These are phyloP conservation scores for Acropternis orthonyx DNA, from an alignment of 2,797 vertebrate species.

Conservation along the genomic window DNA sequence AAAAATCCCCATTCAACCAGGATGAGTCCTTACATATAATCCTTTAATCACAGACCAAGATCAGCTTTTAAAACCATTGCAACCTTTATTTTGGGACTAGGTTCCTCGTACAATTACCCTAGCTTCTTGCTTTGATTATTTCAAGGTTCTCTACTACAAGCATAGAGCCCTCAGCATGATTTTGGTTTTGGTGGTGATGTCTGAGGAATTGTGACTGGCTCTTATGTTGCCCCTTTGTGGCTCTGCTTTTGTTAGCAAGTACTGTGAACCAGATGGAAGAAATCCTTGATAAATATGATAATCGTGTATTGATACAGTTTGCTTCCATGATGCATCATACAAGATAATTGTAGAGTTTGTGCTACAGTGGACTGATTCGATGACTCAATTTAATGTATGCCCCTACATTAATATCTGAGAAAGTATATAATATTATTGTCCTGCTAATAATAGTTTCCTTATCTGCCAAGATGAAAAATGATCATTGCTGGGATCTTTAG, in stretches of 20 bases:
- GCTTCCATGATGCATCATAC: neutral
- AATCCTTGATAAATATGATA: neutral
- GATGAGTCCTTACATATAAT: neutral
- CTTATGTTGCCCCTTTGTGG: neutral
- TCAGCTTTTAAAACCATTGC: neutral
- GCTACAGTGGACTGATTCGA: neutral
- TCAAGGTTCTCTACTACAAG: neutral
- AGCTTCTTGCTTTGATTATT: neutral
- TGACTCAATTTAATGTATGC: neutral
- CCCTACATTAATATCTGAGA: neutral
- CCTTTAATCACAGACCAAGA: neutral
- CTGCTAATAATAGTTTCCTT: neutral
- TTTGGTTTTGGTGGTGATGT: neutral
- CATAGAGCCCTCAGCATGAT: neutral
- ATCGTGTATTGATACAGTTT: neutral
- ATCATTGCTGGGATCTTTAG: neutral
- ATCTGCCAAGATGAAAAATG: neutral
- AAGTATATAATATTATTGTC: neutral
- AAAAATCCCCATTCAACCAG: neutral
- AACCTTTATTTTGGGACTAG: neutral
- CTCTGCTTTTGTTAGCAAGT: neutral
- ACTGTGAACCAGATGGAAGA: neutral
- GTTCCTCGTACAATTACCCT: neutral
- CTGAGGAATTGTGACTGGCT: neutral
- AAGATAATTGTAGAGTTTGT: neutral